Evolutionary conservation across 2,888 invertebrate genomes (phyloP), one percentile per base, ranked within the genome.

Genomic region (Branchellion lobata): DNA sequence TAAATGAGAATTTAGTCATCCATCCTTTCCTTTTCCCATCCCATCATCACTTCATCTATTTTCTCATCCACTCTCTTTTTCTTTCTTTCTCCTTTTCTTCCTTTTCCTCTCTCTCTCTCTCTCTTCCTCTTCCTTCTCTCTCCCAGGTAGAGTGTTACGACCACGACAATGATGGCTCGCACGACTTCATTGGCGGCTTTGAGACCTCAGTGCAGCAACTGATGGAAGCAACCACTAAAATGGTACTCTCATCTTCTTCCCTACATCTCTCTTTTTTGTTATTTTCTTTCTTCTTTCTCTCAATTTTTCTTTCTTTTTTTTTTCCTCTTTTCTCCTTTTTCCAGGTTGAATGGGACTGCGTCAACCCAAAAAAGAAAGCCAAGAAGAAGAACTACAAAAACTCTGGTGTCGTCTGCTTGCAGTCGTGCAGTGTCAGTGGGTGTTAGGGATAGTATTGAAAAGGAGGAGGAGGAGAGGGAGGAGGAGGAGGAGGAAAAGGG

Each of bases 321-420:
- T n/a, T n/a, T n/a, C n/a, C n/a, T n/a, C 21, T 18, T n/a, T 5
- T 18, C 21, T 24, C 61, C 61, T 18, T n/a, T n/a, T n/a, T 18
- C 61, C 75, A 83, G 82, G 1, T 82, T 8, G 53, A 78, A 53
- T 83, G 83, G 82, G 81, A 80, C 5, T 80, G 80, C 40, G 82
- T 83, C 68, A 83, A 83, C 72, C 82, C 82, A 1, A 83, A 83
- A 81, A 83, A 83, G 74, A 81, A 82, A 65, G 82, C 83, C 14
- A 83, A 83, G 80, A 83, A 83, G 80, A 81, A 83, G 69, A 85
- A 84, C 65, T 87, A 87, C 79, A 82, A 84, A 71, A 85, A 86
- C 79, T 87, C 86, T 21, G 87, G 87, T n/a, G 84, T 84, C 31
- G 85, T 86, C 31, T 65, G 76, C 57, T 81, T 85, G 14, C 82